Percentiles rank a stretch among this genome's conserved stretches.
Evolutionary conservation across 2,797 vertebrate genomes (phyloP).

Genomic region (Zonotrichia albicollis): DNA sequence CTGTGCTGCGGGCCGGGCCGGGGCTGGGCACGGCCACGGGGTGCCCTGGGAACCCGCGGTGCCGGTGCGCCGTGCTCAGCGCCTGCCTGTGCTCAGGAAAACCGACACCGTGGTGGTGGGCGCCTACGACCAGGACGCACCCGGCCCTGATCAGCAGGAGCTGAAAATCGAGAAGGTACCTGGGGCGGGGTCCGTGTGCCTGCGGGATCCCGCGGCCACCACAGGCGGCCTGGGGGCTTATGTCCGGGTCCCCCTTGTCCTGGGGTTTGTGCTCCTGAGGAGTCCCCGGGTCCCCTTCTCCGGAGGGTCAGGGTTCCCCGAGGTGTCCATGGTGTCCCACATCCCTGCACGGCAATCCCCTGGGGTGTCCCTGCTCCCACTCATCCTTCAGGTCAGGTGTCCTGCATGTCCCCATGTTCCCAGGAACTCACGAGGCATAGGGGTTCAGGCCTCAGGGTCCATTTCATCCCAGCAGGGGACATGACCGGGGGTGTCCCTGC

Average conservation of each 20-base stretch:
- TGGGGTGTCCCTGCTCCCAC: neutral
- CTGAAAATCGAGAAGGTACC: constrained; percentile 76
- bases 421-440: neutral
- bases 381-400: neutral
- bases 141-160: constrained; percentile 73
- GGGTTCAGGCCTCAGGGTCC: neutral
- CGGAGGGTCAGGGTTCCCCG: neutral
- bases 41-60: neutral
- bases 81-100: constrained; percentile 62
- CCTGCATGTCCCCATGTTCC: too few relatives aligned
- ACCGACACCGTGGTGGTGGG: constrained; percentile 82
- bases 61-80: neutral
- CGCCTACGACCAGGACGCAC: constrained; percentile 80
- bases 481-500: neutral
- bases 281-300: neutral
- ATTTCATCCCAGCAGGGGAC: neutral
- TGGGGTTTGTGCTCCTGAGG: too few relatives aligned
- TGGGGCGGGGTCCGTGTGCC: neutral
- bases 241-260: too few relatives aligned
- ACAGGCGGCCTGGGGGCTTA: accelerated
- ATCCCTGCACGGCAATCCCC: neutral
- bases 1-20: neutral
- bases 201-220: neutral
- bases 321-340: accelerated
- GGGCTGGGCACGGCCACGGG: neutral